Percentiles rank a stretch among this genome's conserved stretches.
phyloP scores from a whole-genome alignment of 2,797 vertebrate genomes.

The Harpagifer antarcticus region DNA sequence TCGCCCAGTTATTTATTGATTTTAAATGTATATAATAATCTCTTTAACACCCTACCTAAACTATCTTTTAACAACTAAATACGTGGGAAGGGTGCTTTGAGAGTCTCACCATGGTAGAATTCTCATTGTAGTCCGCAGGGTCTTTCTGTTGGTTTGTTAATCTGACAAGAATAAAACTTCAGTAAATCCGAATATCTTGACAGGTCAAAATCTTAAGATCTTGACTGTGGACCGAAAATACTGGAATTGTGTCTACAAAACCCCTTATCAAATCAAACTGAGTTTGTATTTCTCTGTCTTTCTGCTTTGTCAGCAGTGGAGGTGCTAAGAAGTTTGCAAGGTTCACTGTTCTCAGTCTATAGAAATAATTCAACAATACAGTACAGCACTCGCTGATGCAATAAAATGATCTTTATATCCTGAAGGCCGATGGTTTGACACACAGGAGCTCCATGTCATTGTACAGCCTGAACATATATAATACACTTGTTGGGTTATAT shows the following conservation, averaged over 20 bases:
- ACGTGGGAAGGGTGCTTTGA: not conserved
- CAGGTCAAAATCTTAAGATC: slow-evolving; percentile 26
- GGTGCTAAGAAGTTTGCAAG: slow-evolving; percentile 36
- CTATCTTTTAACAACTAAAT: not conserved
- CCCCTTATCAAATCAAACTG: slow-evolving; percentile 32
- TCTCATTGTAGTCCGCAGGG: slow-evolving; percentile 7
- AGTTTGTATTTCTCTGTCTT: slow-evolving; percentile 18
- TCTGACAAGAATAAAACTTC: slow-evolving; percentile 11
- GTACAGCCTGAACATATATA: not conserved
- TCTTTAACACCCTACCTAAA: not conserved
- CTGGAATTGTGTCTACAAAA: slow-evolving; percentile 29
- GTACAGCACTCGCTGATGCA: slow-evolving; percentile 41
- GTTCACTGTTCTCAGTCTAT: slow-evolving; percentile 30
- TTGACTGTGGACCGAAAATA: slow-evolving; percentile 14
- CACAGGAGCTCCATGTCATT: slow-evolving; percentile 12
- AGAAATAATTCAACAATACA: slow-evolving; percentile 52
- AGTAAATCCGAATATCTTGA: slow-evolving; percentile 3
- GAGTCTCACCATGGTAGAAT: not conserved
- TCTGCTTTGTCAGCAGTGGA: slow-evolving; percentile 47
- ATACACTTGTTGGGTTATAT: not conserved
- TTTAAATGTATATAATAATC: not conserved
- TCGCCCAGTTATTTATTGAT: not conserved
- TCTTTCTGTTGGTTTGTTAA: not conserved
- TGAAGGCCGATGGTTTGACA: slow-evolving; percentile 33
- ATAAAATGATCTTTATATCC: slow-evolving; percentile 47